Percentiles rank a stretch among this genome's conserved stretches.
phyloP scores from a whole-genome alignment of 2,888 invertebrate genomes.

The Limnephilus rhombicus region DNA sequence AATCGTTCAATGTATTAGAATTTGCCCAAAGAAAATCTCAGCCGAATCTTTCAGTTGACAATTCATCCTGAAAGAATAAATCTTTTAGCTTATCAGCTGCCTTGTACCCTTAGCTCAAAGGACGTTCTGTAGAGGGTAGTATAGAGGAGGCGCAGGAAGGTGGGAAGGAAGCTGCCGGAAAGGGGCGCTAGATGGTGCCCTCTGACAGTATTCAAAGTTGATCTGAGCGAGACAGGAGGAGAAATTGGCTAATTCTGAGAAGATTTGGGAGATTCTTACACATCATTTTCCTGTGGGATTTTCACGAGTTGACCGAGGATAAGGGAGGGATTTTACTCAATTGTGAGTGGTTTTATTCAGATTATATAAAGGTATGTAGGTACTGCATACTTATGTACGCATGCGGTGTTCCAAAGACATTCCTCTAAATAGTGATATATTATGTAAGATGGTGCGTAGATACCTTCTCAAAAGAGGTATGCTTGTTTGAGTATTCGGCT shows the following conservation, averaged over 20 bases:
- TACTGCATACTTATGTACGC: neutral
- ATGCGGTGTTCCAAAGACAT: neutral
- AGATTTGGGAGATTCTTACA: constrained; percentile 56
- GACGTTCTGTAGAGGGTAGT: neutral
- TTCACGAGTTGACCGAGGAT: constrained; percentile 39
- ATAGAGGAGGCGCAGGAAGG: neutral
- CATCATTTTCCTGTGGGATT: constrained; percentile 44
- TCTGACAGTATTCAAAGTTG: constrained; percentile 65
- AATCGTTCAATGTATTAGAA: neutral
- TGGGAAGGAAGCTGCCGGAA: constrained; percentile 32
- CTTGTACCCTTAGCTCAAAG: constrained; percentile 1
- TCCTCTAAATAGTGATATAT: neutral
- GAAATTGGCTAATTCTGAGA: constrained; percentile 65
- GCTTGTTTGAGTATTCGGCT: neutral
- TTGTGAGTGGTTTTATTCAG: constrained; percentile 26
- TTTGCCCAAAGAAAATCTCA: neutral
- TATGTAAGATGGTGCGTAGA: neutral
- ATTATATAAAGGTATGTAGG: neutral
- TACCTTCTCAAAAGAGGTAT: neutral
- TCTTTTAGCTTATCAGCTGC: neutral
- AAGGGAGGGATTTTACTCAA: constrained; percentile 34
- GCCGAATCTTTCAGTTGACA: constrained; percentile 1
- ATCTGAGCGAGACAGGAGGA: constrained; percentile 60
- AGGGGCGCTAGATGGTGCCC: constrained; percentile 46
- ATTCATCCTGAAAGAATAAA: constrained; percentile 1